Conservation (phyloP, 2,797 vertebrate genomes). For the Typhlichthys eigenmanni region DNA sequence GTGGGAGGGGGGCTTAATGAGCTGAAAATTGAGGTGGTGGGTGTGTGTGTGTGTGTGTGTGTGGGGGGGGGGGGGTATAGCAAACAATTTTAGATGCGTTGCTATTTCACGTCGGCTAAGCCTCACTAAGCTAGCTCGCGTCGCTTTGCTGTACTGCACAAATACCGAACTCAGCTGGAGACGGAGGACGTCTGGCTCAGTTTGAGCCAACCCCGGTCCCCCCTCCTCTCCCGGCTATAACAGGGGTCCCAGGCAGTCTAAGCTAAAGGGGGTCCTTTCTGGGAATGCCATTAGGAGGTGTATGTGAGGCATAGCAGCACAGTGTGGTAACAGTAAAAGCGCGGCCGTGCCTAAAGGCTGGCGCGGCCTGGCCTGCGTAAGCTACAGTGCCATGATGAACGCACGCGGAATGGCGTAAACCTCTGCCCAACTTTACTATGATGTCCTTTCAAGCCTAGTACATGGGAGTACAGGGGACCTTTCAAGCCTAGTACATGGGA, state of each 20-base stretch:
- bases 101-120: constrained; percentile 25
- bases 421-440: constrained; percentile 62
- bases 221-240: constrained; percentile 27
- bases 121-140: constrained; percentile 14
- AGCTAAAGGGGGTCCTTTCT: constrained; percentile 41
- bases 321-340: constrained; percentile 48
- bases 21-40: constrained; percentile 18
- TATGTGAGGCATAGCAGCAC: constrained; percentile 66
- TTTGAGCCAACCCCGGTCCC: constrained; percentile 19
- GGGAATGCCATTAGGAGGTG: constrained; percentile 76
- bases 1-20: constrained; percentile 22
- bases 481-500: too few species aligned
- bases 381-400: constrained; percentile 36
- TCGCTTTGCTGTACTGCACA: constrained; percentile 20
- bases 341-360: constrained; percentile 56
- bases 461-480: too few species aligned
- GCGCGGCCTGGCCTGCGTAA: constrained; percentile 22
- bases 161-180: constrained; percentile 43
- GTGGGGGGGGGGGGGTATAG: background rate
- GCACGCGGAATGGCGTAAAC: constrained; percentile 50
- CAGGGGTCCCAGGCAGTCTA: constrained; percentile 17
- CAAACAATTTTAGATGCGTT: constrained; percentile 10
- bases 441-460: too few species aligned
- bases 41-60: background rate
- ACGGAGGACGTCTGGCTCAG: constrained; percentile 44